Base-by-base conservation (phyloP, 1,140 invertebrate genomes). In the Procambarus virginalis region DNA sequence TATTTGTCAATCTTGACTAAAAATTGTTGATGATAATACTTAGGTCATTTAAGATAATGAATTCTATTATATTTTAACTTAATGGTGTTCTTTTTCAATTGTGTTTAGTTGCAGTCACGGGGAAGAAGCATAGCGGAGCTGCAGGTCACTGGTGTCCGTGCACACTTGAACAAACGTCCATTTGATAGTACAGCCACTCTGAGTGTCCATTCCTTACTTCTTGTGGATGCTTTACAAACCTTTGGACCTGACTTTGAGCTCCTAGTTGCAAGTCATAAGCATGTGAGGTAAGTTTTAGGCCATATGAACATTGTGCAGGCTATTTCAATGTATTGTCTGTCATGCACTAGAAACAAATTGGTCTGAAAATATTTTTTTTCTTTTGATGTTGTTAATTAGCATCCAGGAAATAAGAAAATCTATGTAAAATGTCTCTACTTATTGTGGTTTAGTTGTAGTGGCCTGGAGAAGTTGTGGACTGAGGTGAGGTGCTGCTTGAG, bases 161-260 rank as follows among this genome's bases (percentile, higher is more conserved):
- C 96, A 10, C 96, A 96, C n/a, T 94, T 96, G 92, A 96, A 96
- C 22, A 96, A 96, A 94, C 94, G 96, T 82, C 95, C 96, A 0
- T 95, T 95, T 55, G 97, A 98, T 93, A 95, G 96, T 0, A 96
- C 96, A 88, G 94, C 98, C 12, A 96, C 96, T 0, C 95, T 99
- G 68, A 97, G 97, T 58, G 97, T 99, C 14, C 98, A 99, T 94
- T 97, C 97, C 91, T 95, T 99, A 79, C 94, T 99, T 12, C 93
- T 99, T 12, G 98, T 98, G 0, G 98, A 99, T 95, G 98, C 98
- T 75, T 94, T 99, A 91, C 98, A 99, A 94, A 98, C 97, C 10
- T 98, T 98, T 94, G 98, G 98, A 0, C 96, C 96, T 2, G 98
- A 99, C 94, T 99, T 98, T 95, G 98, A 99, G 93, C 94, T 99